phyloP scores from a whole-genome alignment of 2,888 invertebrate genomes.

The Therioaphis trifolii region DNA sequence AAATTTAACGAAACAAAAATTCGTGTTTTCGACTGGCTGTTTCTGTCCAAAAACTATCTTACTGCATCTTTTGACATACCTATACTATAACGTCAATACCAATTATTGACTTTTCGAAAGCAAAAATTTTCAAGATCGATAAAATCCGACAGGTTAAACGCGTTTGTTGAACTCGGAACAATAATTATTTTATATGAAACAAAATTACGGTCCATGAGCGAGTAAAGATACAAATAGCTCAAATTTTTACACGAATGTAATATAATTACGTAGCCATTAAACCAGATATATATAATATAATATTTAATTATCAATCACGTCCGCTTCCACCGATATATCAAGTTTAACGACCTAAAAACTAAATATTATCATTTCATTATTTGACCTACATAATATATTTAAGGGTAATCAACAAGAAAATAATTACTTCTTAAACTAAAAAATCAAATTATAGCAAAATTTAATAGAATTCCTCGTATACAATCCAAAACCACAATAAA shows the following conservation, averaged over 20 bases:
- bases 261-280: slow-evolving; percentile 16
- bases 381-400: background rate
- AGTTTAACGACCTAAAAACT: slow-evolving; percentile 25
- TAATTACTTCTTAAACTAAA: slow-evolving; percentile 1
- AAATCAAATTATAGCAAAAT: background rate
- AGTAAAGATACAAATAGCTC: slow-evolving; percentile 3
- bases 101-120: too few relatives aligned
- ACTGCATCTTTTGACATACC: too few relatives aligned
- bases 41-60: too few relatives aligned
- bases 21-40: too few relatives aligned
- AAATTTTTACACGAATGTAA: slow-evolving; percentile 32
- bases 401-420: background rate
- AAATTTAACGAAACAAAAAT: too few relatives aligned
- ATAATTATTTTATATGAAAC: slow-evolving; percentile 19
- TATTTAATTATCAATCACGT: slow-evolving; percentile 37
- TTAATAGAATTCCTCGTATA: background rate
- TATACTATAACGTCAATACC: too few relatives aligned
- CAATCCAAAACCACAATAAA: background rate
- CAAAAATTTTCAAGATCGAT: background rate
- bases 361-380: background rate
- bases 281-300: background rate
- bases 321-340: background rate
- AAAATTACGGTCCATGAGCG: slow-evolving; percentile 3
- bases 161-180: slow-evolving; percentile 36
- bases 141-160: slow-evolving; percentile 8